Evolutionary conservation across 2,113 vertebrate species (phyloP).

Genomic region (Petrocephalus zakoni): DNA sequence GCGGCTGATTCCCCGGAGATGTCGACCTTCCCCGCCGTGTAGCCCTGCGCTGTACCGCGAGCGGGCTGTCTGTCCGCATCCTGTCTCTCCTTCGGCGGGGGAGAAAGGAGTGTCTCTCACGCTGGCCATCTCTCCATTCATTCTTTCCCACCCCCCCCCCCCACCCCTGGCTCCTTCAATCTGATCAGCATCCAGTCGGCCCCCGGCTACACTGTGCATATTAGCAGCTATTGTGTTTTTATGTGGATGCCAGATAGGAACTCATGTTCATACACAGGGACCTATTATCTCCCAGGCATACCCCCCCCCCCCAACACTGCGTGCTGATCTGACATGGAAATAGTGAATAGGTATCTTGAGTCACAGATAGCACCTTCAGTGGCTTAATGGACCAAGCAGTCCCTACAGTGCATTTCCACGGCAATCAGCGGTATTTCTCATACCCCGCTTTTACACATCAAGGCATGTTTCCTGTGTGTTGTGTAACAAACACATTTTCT

Average conservation of each 20-base stretch:
- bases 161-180: background rate
- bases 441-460: background rate
- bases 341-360: background rate
- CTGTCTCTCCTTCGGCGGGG: background rate
- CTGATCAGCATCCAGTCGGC: background rate
- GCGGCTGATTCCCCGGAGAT: background rate
- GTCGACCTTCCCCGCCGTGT: constrained; percentile 19
- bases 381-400: background rate
- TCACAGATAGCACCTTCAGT: background rate
- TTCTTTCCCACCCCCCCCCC: constrained; percentile 40
- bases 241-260: constrained; percentile 6
- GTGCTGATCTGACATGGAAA: background rate
- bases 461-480: background rate
- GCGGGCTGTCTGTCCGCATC: background rate
- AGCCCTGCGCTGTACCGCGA: background rate
- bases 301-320: background rate
- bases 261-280: constrained; percentile 19
- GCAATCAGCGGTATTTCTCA: background rate
- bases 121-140: constrained; percentile 47
- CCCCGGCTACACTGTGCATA: background rate
- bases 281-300: background rate
- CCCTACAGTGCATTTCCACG: background rate
- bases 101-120: constrained; percentile 33
- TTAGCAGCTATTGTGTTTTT: constrained; percentile 5
- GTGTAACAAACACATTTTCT: background rate